Evolutionary conservation across 2,888 invertebrate species (phyloP), one percentile per base, ranked within the genome.

Genomic region (Pteria penguin): DNA sequence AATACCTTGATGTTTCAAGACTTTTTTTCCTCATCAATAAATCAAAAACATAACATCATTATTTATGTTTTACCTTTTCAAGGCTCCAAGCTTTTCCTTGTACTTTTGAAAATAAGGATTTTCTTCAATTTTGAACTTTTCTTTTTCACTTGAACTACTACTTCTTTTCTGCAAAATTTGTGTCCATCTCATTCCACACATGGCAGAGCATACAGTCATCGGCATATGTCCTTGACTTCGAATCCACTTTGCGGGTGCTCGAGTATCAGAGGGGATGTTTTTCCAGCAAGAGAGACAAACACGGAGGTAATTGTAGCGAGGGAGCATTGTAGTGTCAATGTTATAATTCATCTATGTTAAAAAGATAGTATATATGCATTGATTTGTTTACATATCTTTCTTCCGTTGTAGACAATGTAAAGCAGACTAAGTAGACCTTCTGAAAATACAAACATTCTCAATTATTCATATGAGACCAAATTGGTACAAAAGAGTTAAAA

Each of bases 81-180:
- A 58, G 61, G 85, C 78, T 70, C 86, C 79, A 22, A 91, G 76
- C 75, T 90, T 90, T 32, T 84, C 74, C 67, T 84, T 82, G 78
- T 91, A 91, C 79, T 90, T 90, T 29, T 83, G 83, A 82, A 84
- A 91, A 76, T 87, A 90, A 22, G 90, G 89, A 84, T 91, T 91
- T 11, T 84, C 75, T 33, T 68, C 60, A 45, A 77, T 69, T 8
- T 36, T 54, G 18, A 52, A 31, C 14, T 62, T 62, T 62, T 33
- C 14, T 52, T 69, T 65, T n/a, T 63, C 31, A n/a, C 65, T 45
- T 32, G 72, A 33, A 24, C 63, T 68, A n/a, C 52, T 57, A 26
- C 31, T 65, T 61, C 29, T 52, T 14, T 26, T 24, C 11, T 58
- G 29, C 11, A 45, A 24, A 27, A 26, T 22, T 57, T 32, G 24